phyloP scores from a whole-genome alignment of 2,113 vertebrate genomes.

The Trachemys scripta region DNA sequence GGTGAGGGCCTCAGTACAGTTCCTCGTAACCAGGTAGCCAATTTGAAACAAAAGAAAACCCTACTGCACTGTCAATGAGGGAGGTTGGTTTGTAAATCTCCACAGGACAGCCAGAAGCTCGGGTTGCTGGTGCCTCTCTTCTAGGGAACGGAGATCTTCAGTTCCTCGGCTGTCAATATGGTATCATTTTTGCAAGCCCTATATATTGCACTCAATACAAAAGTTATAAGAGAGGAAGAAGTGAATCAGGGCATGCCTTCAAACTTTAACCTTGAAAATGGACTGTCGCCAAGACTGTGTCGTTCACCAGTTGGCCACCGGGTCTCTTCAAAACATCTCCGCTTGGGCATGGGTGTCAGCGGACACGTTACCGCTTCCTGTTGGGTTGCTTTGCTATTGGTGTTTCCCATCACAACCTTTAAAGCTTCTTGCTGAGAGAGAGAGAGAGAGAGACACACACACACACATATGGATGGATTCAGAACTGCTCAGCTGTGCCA shows the following conservation, averaged over 20 bases:
- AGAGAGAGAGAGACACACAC: no score
- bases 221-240: neutral
- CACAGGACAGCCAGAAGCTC: neutral
- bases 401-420: neutral
- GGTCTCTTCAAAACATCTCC: neutral
- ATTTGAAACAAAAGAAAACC: neutral
- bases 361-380: neutral
- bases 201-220: neutral
- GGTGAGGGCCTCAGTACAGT: neutral
- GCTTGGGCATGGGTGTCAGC: neutral
- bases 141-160: neutral
- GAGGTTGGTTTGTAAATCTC: neutral
- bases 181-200: neutral
- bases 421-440: neutral
- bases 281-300: neutral
- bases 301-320: neutral
- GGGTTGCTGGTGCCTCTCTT: neutral
- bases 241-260: neutral
- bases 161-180: neutral
- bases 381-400: neutral
- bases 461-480: neutral
- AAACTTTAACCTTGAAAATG: neutral
- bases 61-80: neutral
- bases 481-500: neutral
- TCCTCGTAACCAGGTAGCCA: neutral